A percentile compares a stretch with the other conserved stretches of the same genome.
phyloP scores from a whole-genome alignment of 2,113 vertebrate genomes.

The Pseudolaguvia tuberculata region DNA sequence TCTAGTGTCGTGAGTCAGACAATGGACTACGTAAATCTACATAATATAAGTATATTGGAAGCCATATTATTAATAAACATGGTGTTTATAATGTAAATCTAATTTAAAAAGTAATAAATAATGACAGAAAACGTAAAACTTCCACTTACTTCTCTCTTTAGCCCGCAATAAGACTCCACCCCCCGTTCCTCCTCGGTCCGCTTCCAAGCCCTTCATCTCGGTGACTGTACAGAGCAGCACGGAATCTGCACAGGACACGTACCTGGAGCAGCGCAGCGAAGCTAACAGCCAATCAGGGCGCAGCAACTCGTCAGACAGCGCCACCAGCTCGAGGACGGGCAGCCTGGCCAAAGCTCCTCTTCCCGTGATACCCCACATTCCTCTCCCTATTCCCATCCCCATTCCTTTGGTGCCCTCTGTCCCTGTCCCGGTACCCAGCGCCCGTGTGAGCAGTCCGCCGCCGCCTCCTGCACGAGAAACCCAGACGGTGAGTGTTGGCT shows the following conservation, averaged over 20 bases:
- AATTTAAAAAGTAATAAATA: not conserved
- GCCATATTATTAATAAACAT: too few relatives aligned
- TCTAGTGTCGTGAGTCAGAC: not conserved
- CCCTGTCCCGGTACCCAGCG: constrained; percentile 59
- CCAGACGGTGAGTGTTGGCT: constrained; percentile 69
- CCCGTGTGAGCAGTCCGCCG: constrained; percentile 58
- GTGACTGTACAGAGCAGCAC: constrained; percentile 99
- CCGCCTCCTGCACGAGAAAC: constrained; percentile 33
- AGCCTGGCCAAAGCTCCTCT: constrained; percentile 78
- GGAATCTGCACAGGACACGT: constrained; percentile 96
- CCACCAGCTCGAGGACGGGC: constrained; percentile 90
- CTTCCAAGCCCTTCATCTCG: constrained; percentile 96
- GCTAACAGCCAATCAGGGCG: constrained; percentile 94
- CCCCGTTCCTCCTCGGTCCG: constrained; percentile 92
- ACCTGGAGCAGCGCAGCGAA: constrained; percentile 92
- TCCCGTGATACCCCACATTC: constrained; percentile 71
- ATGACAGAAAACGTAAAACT: not conserved
- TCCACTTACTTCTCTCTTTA: constrained; percentile 48
- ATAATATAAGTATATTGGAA: not conserved
- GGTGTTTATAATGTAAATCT: not conserved
- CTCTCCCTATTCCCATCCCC: constrained; percentile 49
- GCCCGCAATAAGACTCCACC: constrained; percentile 97
- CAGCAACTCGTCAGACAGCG: constrained; percentile 97
- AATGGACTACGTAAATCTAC: not conserved
- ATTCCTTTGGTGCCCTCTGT: constrained; percentile 69